These are phyloP conservation scores for Marmota monax DNA, from an alignment of 2,113 vertebrate species.

Conservation along the genomic window DNA sequence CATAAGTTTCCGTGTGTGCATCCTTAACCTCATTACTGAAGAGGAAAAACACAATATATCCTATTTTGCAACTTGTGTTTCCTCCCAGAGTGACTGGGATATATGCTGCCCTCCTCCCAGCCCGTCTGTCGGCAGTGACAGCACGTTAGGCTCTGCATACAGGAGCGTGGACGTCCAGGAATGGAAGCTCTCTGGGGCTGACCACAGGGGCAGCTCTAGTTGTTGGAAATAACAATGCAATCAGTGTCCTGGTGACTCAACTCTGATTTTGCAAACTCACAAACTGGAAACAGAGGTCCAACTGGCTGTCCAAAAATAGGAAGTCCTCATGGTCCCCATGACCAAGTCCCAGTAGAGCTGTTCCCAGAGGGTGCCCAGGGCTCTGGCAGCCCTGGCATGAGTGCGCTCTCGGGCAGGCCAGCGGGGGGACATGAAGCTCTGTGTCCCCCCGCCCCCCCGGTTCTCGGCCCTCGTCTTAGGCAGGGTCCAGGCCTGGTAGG, in stretches of 20 bases:
- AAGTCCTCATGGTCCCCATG: background rate
- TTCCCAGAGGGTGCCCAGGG: background rate
- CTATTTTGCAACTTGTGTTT: background rate
- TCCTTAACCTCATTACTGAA: no score
- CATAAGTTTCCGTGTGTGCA: fast-evolving
- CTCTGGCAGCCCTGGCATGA: background rate
- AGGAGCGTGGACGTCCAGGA: fast-evolving
- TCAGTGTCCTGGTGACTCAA: no score
- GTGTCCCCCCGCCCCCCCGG: background rate
- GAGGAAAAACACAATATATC: fast-evolving
- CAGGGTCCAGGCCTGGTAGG: background rate
- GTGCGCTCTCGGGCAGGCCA: fast-evolving
- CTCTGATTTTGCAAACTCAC: background rate
- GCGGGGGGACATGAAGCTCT: background rate
- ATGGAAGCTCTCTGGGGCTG: background rate
- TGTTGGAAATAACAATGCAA: background rate
- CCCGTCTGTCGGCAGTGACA: fast-evolving
- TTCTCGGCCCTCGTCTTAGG: background rate
- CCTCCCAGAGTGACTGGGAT: fast-evolving
- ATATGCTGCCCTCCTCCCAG: background rate
- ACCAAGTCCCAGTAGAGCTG: background rate
- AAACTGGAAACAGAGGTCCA: no score
- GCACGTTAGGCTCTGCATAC: fast-evolving
- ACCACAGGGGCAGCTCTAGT: background rate
- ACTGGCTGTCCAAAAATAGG: background rate